phyloP scores from a whole-genome alignment of 2,113 vertebrate genomes.

The mouse (Mus musculus) region DNA sequence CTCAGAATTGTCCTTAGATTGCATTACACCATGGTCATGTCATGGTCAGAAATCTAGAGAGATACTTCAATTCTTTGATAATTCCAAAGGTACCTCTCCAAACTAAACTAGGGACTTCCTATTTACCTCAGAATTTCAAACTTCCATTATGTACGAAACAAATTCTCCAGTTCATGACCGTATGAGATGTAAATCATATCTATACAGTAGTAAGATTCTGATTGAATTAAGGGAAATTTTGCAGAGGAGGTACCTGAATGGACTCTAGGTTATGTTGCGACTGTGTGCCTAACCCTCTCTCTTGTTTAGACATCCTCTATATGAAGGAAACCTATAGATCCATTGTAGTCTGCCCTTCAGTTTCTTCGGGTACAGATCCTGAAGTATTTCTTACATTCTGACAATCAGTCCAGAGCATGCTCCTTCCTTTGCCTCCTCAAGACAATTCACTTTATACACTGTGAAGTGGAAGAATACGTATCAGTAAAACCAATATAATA shows the following conservation, averaged over 20 bases:
- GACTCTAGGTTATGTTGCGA: background rate
- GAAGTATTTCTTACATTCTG: background rate
- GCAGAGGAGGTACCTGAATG: no score
- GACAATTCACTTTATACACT: background rate
- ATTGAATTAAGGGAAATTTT: background rate
- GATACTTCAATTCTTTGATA: background rate
- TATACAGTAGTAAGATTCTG: background rate
- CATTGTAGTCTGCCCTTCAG: no score
- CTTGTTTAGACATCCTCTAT: background rate
- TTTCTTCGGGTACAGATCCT: background rate
- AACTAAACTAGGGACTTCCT: background rate
- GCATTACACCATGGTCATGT: background rate
- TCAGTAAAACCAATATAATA: background rate
- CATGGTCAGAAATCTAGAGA: background rate
- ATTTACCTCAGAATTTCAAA: background rate
- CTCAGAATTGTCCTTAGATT: background rate
- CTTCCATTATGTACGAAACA: background rate
- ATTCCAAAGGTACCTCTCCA: background rate
- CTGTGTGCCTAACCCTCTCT: rapidly evolving
- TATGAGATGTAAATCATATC: background rate
- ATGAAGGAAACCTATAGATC: background rate
- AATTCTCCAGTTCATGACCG: background rate
- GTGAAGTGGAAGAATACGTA: background rate
- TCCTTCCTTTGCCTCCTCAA: rapidly evolving
- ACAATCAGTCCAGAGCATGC: background rate